Evolutionary conservation across 2,797 vertebrate species (phyloP).

Genomic region (Ctenopoma kingsleyae): DNA sequence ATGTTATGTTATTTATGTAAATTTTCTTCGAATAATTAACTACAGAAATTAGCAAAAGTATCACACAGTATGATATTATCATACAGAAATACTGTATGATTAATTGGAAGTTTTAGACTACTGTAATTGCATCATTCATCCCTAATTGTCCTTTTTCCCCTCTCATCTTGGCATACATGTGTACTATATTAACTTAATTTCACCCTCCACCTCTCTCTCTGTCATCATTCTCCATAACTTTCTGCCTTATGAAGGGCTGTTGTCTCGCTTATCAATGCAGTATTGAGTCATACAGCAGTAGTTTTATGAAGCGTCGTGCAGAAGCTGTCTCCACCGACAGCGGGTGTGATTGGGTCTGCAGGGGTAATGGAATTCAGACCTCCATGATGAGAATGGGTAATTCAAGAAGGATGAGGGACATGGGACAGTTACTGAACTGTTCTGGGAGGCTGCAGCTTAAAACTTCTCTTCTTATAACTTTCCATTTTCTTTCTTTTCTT

Average conservation of each 20-base stretch:
- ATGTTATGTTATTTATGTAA: too few species aligned
- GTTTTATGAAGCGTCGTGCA: slow-evolving; percentile 49
- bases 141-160: not conserved
- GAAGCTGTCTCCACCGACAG: slow-evolving; percentile 47
- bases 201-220: slow-evolving; percentile 2
- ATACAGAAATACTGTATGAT: not conserved
- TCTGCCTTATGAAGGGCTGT: slow-evolving; percentile 45
- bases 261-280: slow-evolving; percentile 56
- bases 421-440: slow-evolving; percentile 33
- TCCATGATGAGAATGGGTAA: slow-evolving; percentile 62
- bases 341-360: slow-evolving; percentile 63
- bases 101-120: not conserved
- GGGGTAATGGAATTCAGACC: slow-evolving; percentile 54
- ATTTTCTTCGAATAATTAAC: too few species aligned
- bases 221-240: slow-evolving; percentile 29
- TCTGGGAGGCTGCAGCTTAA: slow-evolving; percentile 25
- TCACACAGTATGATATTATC: not conserved
- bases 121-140: not conserved
- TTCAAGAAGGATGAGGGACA: slow-evolving; percentile 22
- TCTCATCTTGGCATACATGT: slow-evolving; percentile 16
- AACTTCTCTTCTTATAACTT: slow-evolving; percentile 30
- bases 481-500: not conserved
- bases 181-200: slow-evolving; percentile 3
- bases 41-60: not conserved
- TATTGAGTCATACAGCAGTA: slow-evolving; percentile 31